These are phyloP conservation scores for Turdus rufiventris DNA, from an alignment of 2,113 vertebrate genomes.

Conservation along the genomic window DNA sequence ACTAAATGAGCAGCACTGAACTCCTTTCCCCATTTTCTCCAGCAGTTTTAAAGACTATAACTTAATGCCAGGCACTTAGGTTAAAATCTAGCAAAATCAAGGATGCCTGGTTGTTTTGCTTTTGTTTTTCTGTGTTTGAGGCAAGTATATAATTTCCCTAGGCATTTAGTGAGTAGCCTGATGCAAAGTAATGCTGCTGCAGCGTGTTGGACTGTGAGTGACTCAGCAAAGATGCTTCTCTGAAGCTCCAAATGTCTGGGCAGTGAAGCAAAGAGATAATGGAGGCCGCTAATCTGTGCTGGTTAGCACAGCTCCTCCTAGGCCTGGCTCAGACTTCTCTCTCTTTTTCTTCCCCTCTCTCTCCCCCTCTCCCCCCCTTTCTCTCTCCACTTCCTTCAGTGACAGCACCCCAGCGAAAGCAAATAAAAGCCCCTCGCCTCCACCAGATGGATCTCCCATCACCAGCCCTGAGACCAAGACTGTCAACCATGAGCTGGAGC, in stretches of 20 bases:
- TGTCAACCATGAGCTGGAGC: conserved; percentile 83
- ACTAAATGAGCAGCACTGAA: background rate
- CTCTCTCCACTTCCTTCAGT: conserved; percentile 49
- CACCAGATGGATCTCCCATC: conserved; percentile 74
- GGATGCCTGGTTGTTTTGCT: background rate
- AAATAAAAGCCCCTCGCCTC: conserved; percentile 77
- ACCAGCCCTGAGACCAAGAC: conserved; percentile 75
- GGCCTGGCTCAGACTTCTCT: conserved; percentile 25
- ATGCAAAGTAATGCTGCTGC: background rate
- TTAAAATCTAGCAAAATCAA: background rate
- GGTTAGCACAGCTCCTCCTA: background rate
- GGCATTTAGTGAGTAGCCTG: background rate
- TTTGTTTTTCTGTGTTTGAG: background rate
- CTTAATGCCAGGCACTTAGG: background rate
- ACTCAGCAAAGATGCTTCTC: background rate
- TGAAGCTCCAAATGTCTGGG: background rate
- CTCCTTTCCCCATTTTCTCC: background rate
- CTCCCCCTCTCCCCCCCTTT: background rate
- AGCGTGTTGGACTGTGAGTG: background rate
- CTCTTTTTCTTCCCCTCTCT: background rate
- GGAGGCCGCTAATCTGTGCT: background rate
- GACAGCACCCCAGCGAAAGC: conserved; percentile 74
- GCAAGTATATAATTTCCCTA: background rate
- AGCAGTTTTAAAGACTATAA: background rate
- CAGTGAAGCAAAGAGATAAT: background rate